Evolutionary conservation across 2,888 invertebrate genomes (phyloP).

Genomic region (Homarus gammarus): DNA sequence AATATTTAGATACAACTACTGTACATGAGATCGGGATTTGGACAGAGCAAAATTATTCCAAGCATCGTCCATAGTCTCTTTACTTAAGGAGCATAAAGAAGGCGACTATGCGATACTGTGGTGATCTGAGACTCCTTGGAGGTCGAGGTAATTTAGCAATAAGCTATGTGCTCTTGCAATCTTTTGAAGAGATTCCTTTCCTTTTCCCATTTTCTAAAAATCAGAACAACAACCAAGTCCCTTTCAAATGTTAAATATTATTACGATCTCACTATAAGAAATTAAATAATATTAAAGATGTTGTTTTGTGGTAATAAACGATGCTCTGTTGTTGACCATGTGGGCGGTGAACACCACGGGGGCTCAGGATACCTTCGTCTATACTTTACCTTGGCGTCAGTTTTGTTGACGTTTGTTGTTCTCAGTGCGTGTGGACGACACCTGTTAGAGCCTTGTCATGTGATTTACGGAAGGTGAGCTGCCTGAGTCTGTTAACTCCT

Average conservation of each 20-base stretch:
- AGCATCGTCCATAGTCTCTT: no score
- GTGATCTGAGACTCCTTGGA: not conserved
- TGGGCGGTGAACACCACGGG: not conserved
- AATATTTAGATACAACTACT: no score
- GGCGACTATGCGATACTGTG: no score
- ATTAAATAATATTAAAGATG: not conserved
- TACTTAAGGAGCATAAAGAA: no score
- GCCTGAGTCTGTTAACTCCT: not conserved
- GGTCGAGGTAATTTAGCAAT: slow-evolving; percentile 3
- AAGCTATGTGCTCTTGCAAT: not conserved
- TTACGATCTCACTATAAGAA: not conserved
- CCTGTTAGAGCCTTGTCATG: not conserved
- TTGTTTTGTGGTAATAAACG: not conserved
- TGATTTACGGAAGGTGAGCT: not conserved
- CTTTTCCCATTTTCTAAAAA: slow-evolving; percentile 10
- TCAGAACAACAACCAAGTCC: not conserved
- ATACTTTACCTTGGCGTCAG: slow-evolving; percentile 15
- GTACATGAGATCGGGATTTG: no score
- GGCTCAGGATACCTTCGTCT: not conserved
- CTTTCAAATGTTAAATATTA: not conserved
- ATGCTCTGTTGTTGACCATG: not conserved
- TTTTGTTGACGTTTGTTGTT: slow-evolving; percentile 18
- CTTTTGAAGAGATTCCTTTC: slow-evolving; percentile 5
- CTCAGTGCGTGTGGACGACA: not conserved
- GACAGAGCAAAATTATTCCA: no score